These are phyloP conservation scores for Eulemur mongoz DNA, from an alignment of 2,797 vertebrate genomes.

Conservation along the genomic window DNA sequence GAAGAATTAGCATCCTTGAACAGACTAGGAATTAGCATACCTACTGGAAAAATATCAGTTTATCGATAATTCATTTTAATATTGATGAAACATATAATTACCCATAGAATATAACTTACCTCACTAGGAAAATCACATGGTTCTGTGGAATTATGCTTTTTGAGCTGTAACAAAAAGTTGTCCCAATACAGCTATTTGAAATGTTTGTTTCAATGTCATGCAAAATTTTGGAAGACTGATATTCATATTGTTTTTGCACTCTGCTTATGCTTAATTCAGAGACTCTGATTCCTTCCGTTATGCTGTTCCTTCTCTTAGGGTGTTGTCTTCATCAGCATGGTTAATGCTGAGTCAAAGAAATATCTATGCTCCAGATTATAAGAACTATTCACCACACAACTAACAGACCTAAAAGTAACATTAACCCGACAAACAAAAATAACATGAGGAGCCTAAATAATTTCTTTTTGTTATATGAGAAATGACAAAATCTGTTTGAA, in stretches of 20 bases:
- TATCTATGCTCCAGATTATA: neutral
- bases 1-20: neutral
- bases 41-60: neutral
- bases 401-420: neutral
- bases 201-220: neutral
- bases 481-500: neutral
- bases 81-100: neutral
- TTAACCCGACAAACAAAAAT: neutral
- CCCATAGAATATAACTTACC: neutral
- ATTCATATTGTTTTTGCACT: neutral
- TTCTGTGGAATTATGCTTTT: neutral
- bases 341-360: neutral
- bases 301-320: neutral
- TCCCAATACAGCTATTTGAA: neutral
- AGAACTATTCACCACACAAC: neutral
- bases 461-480: neutral
- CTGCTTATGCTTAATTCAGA: neutral
- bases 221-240: neutral
- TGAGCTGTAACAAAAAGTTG: neutral
- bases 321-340: neutral
- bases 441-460: neutral
- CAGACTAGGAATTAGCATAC: neutral
- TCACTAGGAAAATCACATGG: neutral
- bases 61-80: neutral
- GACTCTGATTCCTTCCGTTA: neutral